Evolutionary conservation across 2,113 vertebrate species (phyloP), one percentile per base, ranked within the genome.

Genomic region (Grallaria varia): DNA sequence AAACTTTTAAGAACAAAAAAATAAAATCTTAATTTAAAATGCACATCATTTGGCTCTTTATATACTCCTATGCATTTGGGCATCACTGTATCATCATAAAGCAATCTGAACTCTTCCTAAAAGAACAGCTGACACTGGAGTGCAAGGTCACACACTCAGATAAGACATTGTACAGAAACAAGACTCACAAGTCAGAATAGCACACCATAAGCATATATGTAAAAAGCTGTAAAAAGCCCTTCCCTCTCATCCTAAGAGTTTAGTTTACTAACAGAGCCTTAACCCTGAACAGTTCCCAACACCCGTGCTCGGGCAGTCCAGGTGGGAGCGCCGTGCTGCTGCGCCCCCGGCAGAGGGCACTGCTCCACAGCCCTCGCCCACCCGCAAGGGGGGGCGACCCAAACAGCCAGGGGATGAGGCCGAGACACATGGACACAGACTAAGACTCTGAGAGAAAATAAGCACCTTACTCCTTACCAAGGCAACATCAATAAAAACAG

Each of bases 311-410:
- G 4, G 0, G 1, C 35, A 25, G 40, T 3, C 44, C 33, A 10
- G 23, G 39, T 22, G 4, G 3, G 10, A 33, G 42, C 84, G n/a
- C 44, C 15, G 10, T 45, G 50, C 63, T 1, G 60, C 64, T 24
- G 77, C 84, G 35, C 20, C 33, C 44, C 95, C 56, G 75, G 88
- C 88, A 96, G 95, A 44, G 96, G 95, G 95, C 81, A 90, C 10
- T 19, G 27, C 40, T 12, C 33, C 60, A 12, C 45, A 22, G 49
- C 19, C 12, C 27, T 52, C 53, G 6, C 33, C 33, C 60, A 62
- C 44, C 86, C 79, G 22, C 21, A 23, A 19, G 22, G 47, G 47
- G 10, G 11, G 21, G 24, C 12, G 25, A 8, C 49, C 24, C 27
- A 23, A 72, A 25, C 30, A 21, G 76, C 27, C 45, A 4, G 4